phyloP scores from a whole-genome alignment of 1,140 invertebrate genomes.

The Tetragnatha versicolor region DNA sequence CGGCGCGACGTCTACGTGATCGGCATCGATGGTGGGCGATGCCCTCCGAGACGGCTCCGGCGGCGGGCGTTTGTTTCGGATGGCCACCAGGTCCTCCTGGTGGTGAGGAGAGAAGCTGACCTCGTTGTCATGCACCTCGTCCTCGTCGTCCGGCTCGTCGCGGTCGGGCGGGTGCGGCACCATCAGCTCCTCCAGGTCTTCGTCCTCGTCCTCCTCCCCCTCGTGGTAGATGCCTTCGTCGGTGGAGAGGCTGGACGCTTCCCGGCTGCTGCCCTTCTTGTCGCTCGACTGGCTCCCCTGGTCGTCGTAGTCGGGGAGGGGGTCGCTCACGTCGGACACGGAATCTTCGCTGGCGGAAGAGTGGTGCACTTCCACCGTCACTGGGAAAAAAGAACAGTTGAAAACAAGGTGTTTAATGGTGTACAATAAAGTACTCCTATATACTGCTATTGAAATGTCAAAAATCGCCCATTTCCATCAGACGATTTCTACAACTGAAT shows the following conservation, averaged over 20 bases:
- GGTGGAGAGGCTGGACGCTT: slow-evolving; percentile 57
- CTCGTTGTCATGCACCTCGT: slow-evolving; percentile 55
- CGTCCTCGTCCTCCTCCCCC: slow-evolving; percentile 42
- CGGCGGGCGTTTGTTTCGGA: slow-evolving; percentile 52
- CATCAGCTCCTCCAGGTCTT: slow-evolving; percentile 13
- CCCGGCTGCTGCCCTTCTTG: slow-evolving; percentile 46
- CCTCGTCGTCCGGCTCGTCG: slow-evolving; percentile 51
- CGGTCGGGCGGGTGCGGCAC: slow-evolving; percentile 28
- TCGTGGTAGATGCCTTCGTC: slow-evolving; percentile 59
- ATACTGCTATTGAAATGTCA: no score
- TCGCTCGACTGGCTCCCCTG: slow-evolving; percentile 20
- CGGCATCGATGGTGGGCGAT: slow-evolving; percentile 40
- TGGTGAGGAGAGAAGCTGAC: slow-evolving; percentile 56
- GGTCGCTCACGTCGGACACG: slow-evolving; percentile 56
- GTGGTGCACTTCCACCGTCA: slow-evolving; percentile 58
- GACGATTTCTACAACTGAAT: no score
- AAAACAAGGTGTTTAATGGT: no score
- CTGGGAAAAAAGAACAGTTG: slow-evolving; percentile 25
- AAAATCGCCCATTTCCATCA: no score
- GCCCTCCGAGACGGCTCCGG: slow-evolving; percentile 49
- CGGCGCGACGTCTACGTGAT: slow-evolving; percentile 40
- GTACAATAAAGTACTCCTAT: no score
- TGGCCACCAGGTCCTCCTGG: slow-evolving; percentile 56
- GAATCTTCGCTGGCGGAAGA: slow-evolving; percentile 53
- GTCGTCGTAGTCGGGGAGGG: slow-evolving; percentile 57